A percentile compares a stretch with the other conserved stretches of the same genome.
phyloP scores from a whole-genome alignment of 2,797 vertebrate species.

The Sebastiscus tertius region DNA sequence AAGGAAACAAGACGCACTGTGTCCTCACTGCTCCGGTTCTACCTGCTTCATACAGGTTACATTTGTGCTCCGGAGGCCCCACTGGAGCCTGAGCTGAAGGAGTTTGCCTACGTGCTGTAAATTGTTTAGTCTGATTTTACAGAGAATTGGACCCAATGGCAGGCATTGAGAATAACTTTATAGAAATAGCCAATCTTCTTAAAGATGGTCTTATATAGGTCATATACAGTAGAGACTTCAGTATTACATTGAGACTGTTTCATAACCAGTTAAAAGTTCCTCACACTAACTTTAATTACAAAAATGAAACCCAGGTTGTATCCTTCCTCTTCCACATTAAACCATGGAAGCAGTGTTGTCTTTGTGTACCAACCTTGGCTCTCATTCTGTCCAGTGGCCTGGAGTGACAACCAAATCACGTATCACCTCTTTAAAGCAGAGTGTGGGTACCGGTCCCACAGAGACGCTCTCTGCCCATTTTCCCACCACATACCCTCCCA shows the following conservation, averaged over 20 bases:
- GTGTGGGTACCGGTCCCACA: slow-evolving; percentile 41
- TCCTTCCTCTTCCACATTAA: not conserved
- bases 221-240: too few species aligned
- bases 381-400: slow-evolving; percentile 25
- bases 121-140: too few species aligned
- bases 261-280: not conserved
- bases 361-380: not conserved
- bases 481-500: slow-evolving; percentile 66
- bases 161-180: too few species aligned
- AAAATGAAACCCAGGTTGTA: not conserved
- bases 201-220: too few species aligned
- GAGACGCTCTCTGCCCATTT: slow-evolving; percentile 60
- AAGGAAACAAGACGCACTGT: too few species aligned
- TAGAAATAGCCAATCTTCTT: too few species aligned
- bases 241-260: not conserved
- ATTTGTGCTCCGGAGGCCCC: not conserved
- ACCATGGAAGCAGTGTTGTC: not conserved
- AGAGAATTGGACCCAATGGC: too few species aligned
- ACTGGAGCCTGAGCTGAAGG: not conserved
- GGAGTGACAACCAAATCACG: slow-evolving; percentile 49
- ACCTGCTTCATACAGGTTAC: too few species aligned
- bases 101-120: not conserved
- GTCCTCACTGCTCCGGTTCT: too few species aligned
- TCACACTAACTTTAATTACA: not conserved
- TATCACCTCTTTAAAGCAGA: slow-evolving; percentile 31